These are phyloP conservation scores for Melanocharis versteri DNA, from an alignment of 2,113 vertebrate species.

Conservation along the genomic window DNA sequence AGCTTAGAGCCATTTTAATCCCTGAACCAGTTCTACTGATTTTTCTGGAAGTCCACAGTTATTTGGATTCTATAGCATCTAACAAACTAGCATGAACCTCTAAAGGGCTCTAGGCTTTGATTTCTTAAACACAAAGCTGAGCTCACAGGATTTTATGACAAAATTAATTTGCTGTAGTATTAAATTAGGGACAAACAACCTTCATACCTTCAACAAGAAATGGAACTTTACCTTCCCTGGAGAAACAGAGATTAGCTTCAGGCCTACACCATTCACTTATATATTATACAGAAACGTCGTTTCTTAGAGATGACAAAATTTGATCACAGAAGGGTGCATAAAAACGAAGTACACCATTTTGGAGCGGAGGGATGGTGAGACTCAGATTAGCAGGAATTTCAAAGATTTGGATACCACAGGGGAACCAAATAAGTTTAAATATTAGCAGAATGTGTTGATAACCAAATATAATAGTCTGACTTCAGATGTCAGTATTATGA, in stretches of 20 bases:
- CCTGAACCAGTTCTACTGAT: not conserved
- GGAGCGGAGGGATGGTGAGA: not conserved
- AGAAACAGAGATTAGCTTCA: not conserved
- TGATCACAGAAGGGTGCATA: not conserved
- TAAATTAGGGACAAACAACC: not conserved
- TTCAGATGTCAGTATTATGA: not conserved
- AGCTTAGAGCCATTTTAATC: not conserved
- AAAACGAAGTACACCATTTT: not conserved
- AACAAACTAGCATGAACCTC: not conserved
- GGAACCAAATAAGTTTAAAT: not conserved
- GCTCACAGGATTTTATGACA: not conserved
- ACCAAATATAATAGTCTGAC: not conserved
- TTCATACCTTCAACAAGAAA: not conserved
- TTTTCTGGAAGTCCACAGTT: not conserved
- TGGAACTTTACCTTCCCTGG: not conserved
- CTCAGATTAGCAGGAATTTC: not conserved
- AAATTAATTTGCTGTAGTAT: not conserved
- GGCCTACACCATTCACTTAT: not conserved
- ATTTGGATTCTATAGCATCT: not conserved
- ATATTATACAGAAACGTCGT: not conserved
- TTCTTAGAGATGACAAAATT: not conserved
- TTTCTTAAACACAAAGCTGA: not conserved
- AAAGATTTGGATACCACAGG: not conserved
- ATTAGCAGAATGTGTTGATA: not conserved
- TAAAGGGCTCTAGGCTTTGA: not conserved